Percentiles rank a stretch among this genome's conserved stretches.
phyloP scores from a whole-genome alignment of 1,140 invertebrate species.

The Listronotus oregonensis region DNA sequence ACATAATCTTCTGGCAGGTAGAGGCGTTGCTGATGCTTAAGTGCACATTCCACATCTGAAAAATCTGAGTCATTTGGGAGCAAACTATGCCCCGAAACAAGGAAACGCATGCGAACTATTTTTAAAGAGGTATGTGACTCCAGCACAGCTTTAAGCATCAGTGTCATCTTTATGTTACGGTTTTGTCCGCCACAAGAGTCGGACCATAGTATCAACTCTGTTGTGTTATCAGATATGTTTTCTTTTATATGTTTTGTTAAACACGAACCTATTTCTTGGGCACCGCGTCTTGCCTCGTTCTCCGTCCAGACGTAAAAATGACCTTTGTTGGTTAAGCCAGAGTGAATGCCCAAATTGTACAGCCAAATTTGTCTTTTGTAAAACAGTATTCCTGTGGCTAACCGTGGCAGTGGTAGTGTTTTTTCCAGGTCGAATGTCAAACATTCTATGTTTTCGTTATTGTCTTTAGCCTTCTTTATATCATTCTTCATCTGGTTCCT shows the following conservation, averaged over 20 bases:
- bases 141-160: neutral
- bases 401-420: neutral
- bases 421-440: neutral
- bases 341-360: neutral
- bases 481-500: neutral
- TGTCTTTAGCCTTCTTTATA: neutral
- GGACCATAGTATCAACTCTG: neutral
- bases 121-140: neutral
- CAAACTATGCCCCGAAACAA: neutral
- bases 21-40: too few species aligned
- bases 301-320: neutral
- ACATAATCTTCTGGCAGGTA: too few species aligned
- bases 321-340: neutral
- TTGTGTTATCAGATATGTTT: neutral
- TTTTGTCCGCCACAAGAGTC: too few species aligned
- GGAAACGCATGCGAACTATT: neutral
- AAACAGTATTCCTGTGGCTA: neutral
- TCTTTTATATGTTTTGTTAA: too few species aligned
- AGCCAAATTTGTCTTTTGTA: neutral
- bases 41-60: too few species aligned
- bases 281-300: too few species aligned
- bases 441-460: neutral
- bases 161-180: neutral
- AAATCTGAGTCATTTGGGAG: neutral
- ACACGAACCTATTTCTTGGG: neutral